Conservation (phyloP, 2,113 vertebrate genomes). For the Tragelaphus buxtoni region DNA sequence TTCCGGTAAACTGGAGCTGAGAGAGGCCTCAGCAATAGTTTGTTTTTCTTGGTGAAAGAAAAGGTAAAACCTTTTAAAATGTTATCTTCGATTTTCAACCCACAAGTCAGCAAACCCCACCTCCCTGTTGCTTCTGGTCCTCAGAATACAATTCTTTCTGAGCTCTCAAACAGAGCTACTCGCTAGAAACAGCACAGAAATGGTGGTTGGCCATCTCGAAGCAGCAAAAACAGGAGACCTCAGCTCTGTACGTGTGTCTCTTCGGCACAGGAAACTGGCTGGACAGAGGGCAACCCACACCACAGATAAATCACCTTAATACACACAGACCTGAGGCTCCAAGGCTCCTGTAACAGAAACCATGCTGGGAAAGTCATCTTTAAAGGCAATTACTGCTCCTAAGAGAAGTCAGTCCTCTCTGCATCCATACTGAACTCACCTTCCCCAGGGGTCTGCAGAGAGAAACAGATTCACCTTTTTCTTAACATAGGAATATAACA, state of each 20-base stretch:
- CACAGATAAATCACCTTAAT: not conserved
- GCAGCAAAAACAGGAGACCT: not conserved
- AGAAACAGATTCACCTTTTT: not conserved
- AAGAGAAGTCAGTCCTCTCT: not conserved
- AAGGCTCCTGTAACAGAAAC: not conserved
- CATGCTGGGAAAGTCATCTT: not conserved
- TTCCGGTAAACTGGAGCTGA: not conserved
- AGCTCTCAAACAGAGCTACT: not conserved
- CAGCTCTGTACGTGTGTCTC: not conserved
- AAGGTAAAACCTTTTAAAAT: not conserved
- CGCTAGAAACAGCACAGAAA: not conserved
- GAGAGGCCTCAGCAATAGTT: not conserved
- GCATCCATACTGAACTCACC: not conserved
- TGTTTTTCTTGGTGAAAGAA: not conserved
- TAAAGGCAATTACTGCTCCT: not conserved
- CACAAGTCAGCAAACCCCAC: not conserved
- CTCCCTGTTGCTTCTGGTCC: not conserved
- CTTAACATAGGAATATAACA: not conserved
- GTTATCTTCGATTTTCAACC: not conserved
- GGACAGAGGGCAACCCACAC: too few species aligned
- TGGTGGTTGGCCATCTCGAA: fast-evolving
- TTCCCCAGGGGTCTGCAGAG: not conserved
- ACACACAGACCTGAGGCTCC: not conserved
- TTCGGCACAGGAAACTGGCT: not conserved
- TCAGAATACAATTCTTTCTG: not conserved